Percentiles rank a stretch among this genome's conserved stretches.
phyloP scores from a whole-genome alignment of 2,113 vertebrate genomes.

The Poeciliopsis occidentalis region DNA sequence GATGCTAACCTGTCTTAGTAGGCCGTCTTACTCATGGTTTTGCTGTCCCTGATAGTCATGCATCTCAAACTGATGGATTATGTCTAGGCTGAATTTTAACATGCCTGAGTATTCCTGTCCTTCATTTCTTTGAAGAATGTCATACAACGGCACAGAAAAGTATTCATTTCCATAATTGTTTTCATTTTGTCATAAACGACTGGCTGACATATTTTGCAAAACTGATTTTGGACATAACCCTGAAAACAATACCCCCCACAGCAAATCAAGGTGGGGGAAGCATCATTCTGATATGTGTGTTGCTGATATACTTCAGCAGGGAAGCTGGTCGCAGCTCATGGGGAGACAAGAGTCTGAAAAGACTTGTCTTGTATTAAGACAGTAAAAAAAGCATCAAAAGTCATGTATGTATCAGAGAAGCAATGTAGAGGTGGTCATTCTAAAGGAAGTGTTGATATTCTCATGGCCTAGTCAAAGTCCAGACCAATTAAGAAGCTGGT shows the following conservation, averaged over 20 bases:
- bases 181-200: neutral
- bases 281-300: neutral
- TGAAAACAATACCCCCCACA: too few species aligned
- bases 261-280: too few species aligned
- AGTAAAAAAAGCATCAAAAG: too few species aligned
- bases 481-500: neutral
- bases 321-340: too few species aligned
- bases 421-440: too few species aligned
- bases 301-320: too few species aligned
- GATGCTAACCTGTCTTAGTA: constrained; percentile 13
- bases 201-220: neutral
- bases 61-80: constrained; percentile 12
- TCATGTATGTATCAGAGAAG: too few species aligned
- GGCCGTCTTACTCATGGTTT: constrained; percentile 23
- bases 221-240: neutral
- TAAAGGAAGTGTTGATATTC: too few species aligned
- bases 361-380: too few species aligned
- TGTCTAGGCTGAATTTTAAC: constrained; percentile 36
- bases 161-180: neutral
- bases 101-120: constrained; percentile 44
- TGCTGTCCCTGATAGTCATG: constrained; percentile 15
- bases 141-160: neutral
- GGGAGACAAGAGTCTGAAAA: neutral
- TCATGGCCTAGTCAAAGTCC: too few species aligned
- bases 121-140: constrained; percentile 43